Evolutionary conservation across 2,888 invertebrate species (phyloP), one percentile per base, ranked within the genome.

Genomic region (Lycaena phlaeas): DNA sequence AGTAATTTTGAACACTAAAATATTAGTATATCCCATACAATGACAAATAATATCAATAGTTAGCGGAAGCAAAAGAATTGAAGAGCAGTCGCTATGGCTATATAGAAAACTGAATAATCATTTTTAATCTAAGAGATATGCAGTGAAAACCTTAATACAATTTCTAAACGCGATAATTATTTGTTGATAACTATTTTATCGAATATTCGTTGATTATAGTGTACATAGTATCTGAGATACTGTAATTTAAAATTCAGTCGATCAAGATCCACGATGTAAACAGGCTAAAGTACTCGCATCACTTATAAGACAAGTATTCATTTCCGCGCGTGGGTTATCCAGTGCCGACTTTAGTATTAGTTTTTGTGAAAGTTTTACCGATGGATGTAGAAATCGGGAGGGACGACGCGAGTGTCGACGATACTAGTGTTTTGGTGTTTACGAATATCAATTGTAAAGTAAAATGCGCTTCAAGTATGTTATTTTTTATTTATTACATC

Each of bases 361-460:
- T 14, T 28, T 29, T 14, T 12, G 34, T 34, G 22, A 34, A 9
- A 30, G 30, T 29, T 14, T 14, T 10, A 22, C 53, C 52, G 49
- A 81, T 82, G 82, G 70, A 79, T 50, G 48, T 74, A 37, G 76
- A 81, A 59, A 52, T 54, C 5, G 66, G 54, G 5, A 70, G 65
- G 49, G 73, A 76, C 45, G 69, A 75, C 40, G 46, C 63, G 18
- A 73, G 74, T 54, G 50, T 63, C 6, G 76, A 78, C 50, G 77
- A 77, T 43, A 66, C 70, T 2, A 62, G 54, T 45, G 61, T 72
- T 10, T 49, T 79, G 10, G 72, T 75, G 25, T 82, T 70, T 45
- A 61, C 56, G 5, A 55, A 61, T 27, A 50, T 66, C 14, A 44
- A 36, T n/a, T 64, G 42, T 43, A 50, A 31, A 12, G 49, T 60